Conservation (phyloP, 2,113 vertebrate genomes). For the Cyrtonyx montezumae region DNA sequence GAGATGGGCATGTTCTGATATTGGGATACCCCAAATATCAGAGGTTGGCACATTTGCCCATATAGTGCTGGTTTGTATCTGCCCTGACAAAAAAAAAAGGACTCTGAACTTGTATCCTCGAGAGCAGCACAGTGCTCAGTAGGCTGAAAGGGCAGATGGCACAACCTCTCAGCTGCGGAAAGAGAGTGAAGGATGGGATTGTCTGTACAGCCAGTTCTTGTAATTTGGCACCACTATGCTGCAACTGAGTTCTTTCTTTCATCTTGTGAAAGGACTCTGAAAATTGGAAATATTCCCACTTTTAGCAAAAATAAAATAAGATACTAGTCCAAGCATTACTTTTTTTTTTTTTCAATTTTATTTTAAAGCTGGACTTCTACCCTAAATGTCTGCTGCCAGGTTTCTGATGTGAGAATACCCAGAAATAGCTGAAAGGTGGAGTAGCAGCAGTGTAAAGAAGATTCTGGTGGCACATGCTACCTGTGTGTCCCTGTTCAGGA, state of each 20-base stretch:
- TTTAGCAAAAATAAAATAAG: constrained; percentile 21
- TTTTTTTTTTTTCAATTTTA: background rate
- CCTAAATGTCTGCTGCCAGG: background rate
- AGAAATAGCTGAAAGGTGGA: background rate
- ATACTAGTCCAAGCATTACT: background rate
- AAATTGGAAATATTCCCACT: constrained; percentile 40
- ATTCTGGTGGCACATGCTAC: background rate
- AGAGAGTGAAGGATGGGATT: background rate
- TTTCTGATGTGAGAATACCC: background rate
- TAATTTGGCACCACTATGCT: constrained; percentile 4
- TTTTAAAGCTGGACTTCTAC: constrained; percentile 4
- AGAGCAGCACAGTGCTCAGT: background rate
- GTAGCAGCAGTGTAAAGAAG: background rate
- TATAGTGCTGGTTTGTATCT: background rate
- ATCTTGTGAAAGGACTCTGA: constrained; percentile 37
- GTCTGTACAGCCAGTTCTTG: constrained; percentile 59
- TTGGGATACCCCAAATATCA: background rate
- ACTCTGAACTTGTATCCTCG: background rate
- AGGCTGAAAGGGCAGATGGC: constrained; percentile 43
- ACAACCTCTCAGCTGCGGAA: constrained; percentile 21
- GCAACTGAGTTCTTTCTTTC: constrained; percentile 21
- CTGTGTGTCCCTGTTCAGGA: background rate
- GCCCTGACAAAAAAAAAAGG: background rate
- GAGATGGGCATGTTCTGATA: background rate
- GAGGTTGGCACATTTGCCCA: background rate